Evolutionary conservation across 2,113 vertebrate genomes (phyloP).

Genomic region (Corythaeola cristata): DNA sequence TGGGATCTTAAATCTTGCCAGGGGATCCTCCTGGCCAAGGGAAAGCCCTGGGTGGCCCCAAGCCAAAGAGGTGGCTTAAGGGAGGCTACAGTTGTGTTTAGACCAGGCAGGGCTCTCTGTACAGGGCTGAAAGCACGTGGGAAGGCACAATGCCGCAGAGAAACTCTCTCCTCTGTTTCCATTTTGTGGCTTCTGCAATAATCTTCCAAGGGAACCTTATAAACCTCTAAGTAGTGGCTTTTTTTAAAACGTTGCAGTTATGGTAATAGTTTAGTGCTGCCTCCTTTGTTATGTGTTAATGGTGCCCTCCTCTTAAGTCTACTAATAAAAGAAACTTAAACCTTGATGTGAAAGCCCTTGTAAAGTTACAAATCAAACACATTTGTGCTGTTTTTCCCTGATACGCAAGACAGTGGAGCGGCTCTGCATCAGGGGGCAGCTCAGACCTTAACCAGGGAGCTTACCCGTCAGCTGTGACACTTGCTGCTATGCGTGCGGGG

Average conservation of each 20-base stretch:
- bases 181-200: constrained; percentile 18
- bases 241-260: background rate
- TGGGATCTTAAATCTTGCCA: background rate
- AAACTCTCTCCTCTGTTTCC: constrained; percentile 12
- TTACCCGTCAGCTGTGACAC: background rate
- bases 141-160: background rate
- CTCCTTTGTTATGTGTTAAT: constrained; percentile 43
- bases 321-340: constrained; percentile 35
- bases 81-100: background rate
- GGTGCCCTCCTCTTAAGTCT: background rate
- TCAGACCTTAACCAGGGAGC: background rate
- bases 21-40: background rate
- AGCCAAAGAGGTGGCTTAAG: background rate
- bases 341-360: background rate
- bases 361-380: constrained; percentile 10
- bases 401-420: background rate
- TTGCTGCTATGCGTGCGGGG: accelerated
- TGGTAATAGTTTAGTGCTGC: background rate
- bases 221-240: background rate
- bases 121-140: accelerated
- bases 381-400: background rate
- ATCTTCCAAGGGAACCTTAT: constrained; percentile 22
- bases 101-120: background rate
- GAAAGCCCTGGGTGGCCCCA: background rate
- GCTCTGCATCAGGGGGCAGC: background rate